Percentiles rank a stretch among this genome's conserved stretches.
Conservation (phyloP, 2,888 invertebrate species). For the Itoplectis maculator region DNA sequence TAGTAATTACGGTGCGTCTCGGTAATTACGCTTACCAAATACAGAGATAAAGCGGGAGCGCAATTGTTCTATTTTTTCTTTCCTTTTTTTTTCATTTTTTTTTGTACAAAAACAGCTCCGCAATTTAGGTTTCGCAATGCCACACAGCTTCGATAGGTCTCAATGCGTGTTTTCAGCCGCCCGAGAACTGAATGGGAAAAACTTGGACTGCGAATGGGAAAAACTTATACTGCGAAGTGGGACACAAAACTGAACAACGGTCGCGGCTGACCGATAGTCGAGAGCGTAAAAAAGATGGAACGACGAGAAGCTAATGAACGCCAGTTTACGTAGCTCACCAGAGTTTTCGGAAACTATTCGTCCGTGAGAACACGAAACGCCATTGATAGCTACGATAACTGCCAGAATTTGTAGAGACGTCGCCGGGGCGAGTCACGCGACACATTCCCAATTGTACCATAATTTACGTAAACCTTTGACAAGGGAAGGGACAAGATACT, state of each 20-base stretch:
- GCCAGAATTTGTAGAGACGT: constrained; percentile 15
- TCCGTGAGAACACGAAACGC: not conserved
- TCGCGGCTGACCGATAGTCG: not conserved
- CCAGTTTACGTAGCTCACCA: too few species aligned
- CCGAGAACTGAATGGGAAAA: not conserved
- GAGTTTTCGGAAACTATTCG: not conserved
- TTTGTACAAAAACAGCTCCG: not conserved
- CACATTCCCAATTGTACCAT: constrained; percentile 21
- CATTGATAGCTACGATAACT: not conserved
- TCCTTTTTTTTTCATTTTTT: not conserved
- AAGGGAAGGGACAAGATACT: constrained; percentile 1
- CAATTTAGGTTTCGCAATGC: not conserved
- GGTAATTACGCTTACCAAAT: constrained; percentile 45
- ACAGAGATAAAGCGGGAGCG: constrained; percentile 38
- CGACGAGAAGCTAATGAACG: too few species aligned
- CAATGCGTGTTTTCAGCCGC: not conserved
- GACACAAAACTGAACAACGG: too few species aligned
- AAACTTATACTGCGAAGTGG: not conserved
- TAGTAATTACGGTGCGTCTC: constrained; percentile 34
- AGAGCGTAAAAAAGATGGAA: not conserved
- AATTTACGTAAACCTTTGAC: constrained; percentile 17
- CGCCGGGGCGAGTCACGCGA: constrained; percentile 3
- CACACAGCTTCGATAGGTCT: not conserved
- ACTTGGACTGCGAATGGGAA: too few species aligned
- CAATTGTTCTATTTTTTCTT: constrained; percentile 11